Conservation (phyloP, 2,797 vertebrate genomes). For the Poeciliopsis paucimaculata region DNA sequence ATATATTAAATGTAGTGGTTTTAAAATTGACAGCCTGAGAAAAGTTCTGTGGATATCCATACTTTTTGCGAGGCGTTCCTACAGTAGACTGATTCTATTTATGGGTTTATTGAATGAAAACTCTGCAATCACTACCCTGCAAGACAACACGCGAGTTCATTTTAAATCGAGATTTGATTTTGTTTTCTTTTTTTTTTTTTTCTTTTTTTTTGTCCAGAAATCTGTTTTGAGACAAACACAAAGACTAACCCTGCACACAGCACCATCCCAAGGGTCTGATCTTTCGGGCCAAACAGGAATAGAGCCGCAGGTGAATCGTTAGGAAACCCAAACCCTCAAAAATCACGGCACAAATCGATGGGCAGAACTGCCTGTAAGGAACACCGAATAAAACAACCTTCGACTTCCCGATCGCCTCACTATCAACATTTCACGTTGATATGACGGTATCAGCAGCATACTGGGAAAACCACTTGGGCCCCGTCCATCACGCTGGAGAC, state of each 20-base stretch:
- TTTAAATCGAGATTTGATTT: conserved; percentile 20
- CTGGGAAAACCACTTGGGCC: conserved; percentile 65
- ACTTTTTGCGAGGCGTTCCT: not conserved
- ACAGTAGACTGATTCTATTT: not conserved
- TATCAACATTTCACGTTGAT: conserved; percentile 80
- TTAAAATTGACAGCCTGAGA: not conserved
- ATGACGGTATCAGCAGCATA: conserved; percentile 53
- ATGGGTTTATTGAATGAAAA: conserved; percentile 14
- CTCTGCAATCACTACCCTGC: conserved; percentile 1
- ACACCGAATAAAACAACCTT: conserved; percentile 63
- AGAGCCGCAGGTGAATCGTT: conserved; percentile 79
- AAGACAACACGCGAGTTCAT: conserved; percentile 9
- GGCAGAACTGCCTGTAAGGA: conserved; percentile 74
- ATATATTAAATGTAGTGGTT: not conserved
- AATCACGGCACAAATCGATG: conserved; percentile 81
- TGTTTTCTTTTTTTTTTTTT: not conserved
- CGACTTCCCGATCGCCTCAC: conserved; percentile 74
- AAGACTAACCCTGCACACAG: conserved; percentile 53
- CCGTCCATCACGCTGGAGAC: conserved; percentile 67
- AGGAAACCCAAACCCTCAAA: conserved; percentile 79
- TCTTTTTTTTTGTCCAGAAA: conserved; percentile 15
- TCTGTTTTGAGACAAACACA: conserved; percentile 33
- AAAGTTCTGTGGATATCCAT: not conserved
- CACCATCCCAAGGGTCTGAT: conserved; percentile 70
- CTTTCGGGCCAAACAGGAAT: conserved; percentile 81